Base-by-base conservation (phyloP, 2,888 invertebrate genomes). In the Drosophila subquinaria region DNA sequence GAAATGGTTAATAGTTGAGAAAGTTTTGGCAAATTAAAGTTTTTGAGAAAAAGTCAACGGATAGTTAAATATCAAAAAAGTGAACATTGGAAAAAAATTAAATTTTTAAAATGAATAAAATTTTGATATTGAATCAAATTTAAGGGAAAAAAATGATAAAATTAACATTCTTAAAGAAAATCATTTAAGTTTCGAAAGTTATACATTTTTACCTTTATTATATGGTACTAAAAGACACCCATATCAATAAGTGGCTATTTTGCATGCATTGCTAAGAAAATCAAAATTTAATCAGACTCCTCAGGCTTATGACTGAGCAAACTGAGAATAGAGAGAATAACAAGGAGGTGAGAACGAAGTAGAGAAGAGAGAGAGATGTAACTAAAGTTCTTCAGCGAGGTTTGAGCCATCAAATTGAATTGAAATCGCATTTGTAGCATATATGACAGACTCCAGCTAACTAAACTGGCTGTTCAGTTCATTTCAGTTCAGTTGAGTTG, bases 401-500 rank as follows among this genome's bases (percentile, higher is more conserved):
- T 52, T 20, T 17, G 17, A 11, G 30, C 4, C 64, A 77, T 69
- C 20, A 65, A 47, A 51, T 76, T 30, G 45, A 69, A 52, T 73
- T 50, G 57, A 61, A 45, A 59, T 45, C 33, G 27, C 38, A 56
- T 35, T 73, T 72, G 52, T 69, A 64, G 38, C 38, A 56, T 35
- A 69, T 72, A 56, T 76, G 73, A 65, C 40, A 15, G 62, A 38
- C 48, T 55, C 52, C 52, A 35, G 23, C 40, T 48, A 67, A 61
- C 36, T 11, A 27, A 67, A 61, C 36, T 11, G 33, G 35, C 43
- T 36, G 45, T 30, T 52, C 40, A 51, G 51, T 17, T 43, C 8
- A 30, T 13, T 36, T 36, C 30, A 33, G 6, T 6, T 38, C 36
- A 13, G 36, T 36, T 36, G 13, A 38, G 27, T 27, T 27, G 2